A percentile compares a stretch with the other conserved stretches of the same genome.
These are phyloP conservation scores for Cotesia typhae DNA, from an alignment of 1,140 invertebrate species.

Conservation along the genomic window DNA sequence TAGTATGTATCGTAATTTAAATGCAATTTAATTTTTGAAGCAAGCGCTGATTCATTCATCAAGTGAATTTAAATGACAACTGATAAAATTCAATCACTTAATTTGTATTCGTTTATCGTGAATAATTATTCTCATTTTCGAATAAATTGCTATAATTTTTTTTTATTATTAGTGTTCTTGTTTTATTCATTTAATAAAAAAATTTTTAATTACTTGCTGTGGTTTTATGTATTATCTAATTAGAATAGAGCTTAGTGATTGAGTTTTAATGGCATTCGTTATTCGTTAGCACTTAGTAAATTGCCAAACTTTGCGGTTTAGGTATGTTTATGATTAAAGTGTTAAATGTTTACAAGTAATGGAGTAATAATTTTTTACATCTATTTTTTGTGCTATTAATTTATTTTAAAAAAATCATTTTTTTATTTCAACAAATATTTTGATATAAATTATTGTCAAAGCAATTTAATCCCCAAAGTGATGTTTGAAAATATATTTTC, in stretches of 20 bases:
- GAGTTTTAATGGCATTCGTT: background rate
- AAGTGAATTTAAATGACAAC: slow-evolving; percentile 8
- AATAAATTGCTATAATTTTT: too few relatives aligned
- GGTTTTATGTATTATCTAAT: too few relatives aligned
- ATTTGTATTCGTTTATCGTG: slow-evolving; percentile 5
- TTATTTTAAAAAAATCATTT: too few relatives aligned
- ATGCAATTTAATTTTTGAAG: slow-evolving; percentile 7
- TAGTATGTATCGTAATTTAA: background rate
- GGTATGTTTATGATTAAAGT: background rate
- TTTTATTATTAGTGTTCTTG: too few relatives aligned
- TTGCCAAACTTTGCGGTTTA: background rate
- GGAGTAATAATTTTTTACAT: background rate
- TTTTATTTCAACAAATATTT: too few relatives aligned
- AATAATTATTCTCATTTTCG: slow-evolving; percentile 2
- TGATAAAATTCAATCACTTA: background rate
- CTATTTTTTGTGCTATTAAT: too few relatives aligned
- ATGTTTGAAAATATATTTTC: too few relatives aligned
- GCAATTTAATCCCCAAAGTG: background rate
- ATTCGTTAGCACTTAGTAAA: background rate
- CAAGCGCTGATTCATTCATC: background rate
- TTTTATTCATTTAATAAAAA: too few relatives aligned
- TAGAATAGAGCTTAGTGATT: too few relatives aligned
- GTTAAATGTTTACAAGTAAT: slow-evolving; percentile 5
- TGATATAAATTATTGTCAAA: background rate
- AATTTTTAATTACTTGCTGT: too few relatives aligned